Percentiles rank a stretch among this genome's conserved stretches.
These are phyloP conservation scores for Helarctos malayanus DNA, from an alignment of 2,797 vertebrate species.

Conservation along the genomic window DNA sequence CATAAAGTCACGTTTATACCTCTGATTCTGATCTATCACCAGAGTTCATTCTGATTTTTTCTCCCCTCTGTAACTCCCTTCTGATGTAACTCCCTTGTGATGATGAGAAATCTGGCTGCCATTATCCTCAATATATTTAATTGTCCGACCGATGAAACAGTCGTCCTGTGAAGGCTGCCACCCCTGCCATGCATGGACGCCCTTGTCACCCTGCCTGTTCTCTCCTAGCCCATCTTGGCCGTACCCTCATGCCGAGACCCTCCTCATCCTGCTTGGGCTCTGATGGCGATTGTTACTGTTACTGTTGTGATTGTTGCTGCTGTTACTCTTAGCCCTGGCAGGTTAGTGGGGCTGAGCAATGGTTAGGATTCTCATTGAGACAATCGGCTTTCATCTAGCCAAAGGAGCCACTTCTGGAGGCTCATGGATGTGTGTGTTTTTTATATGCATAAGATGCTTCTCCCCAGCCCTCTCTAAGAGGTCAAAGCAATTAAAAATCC, in stretches of 20 bases:
- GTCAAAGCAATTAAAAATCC: constrained; percentile 76
- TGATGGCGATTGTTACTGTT: no score
- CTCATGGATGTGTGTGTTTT: not conserved
- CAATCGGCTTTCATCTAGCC: not conserved
- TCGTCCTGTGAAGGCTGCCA: no score
- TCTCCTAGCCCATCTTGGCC: no score
- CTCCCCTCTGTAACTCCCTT: not conserved
- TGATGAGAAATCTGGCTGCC: not conserved
- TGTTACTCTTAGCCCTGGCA: not conserved
- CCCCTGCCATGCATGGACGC: fast-evolving
- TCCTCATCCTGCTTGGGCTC: not conserved
- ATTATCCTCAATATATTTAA: not conserved
- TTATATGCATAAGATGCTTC: constrained; percentile 32
- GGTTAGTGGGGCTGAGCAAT: not conserved
- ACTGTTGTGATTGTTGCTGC: no score
- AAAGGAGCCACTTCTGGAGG: not conserved
- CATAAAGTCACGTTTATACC: not conserved
- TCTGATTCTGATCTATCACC: not conserved
- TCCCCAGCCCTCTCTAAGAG: constrained; percentile 44
- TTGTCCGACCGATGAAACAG: not conserved
- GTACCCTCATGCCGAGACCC: fast-evolving
- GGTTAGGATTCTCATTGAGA: not conserved
- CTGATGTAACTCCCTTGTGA: not conserved
- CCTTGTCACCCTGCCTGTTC: not conserved
- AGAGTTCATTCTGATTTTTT: not conserved